Conservation (phyloP, 2,113 vertebrate species). For the Leptosomus discolor region DNA sequence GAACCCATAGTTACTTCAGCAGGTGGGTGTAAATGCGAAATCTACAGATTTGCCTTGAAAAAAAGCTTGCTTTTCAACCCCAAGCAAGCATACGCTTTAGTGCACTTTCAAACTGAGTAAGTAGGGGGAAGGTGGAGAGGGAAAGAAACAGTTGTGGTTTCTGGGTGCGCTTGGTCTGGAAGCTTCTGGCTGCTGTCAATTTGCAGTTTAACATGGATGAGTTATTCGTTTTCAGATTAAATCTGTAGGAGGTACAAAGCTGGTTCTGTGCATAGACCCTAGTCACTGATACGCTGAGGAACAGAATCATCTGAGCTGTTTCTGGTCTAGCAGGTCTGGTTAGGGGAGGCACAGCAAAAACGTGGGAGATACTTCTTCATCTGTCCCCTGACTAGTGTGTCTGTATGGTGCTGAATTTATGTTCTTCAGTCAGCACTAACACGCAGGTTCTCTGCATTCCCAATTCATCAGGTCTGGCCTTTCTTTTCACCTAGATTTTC, state of each 20-base stretch:
- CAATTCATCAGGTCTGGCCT: not conserved
- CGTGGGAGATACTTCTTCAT: not conserved
- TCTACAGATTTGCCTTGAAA: not conserved
- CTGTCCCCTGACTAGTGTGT: not conserved
- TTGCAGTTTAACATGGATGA: not conserved
- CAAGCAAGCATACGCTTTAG: rapidly evolving
- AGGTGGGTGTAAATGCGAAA: not conserved
- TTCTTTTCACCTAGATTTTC: not conserved
- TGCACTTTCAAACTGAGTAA: not conserved
- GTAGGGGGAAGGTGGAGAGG: not conserved
- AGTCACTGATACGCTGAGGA: not conserved
- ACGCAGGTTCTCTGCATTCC: not conserved
- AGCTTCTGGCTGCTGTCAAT: not conserved
- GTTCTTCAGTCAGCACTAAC: not conserved
- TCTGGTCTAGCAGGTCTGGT: not conserved
- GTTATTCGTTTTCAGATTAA: not conserved
- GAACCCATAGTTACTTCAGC: not conserved
- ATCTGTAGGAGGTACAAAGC: not conserved
- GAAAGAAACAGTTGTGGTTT: not conserved
- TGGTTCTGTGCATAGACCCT: not conserved
- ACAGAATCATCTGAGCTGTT: not conserved
- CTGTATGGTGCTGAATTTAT: not conserved
- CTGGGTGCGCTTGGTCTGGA: not conserved
- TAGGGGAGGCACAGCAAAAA: not conserved
- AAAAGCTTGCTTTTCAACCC: not conserved